Base-by-base conservation (phyloP, 1,140 invertebrate species). In the Hydropsyche tenuis region DNA sequence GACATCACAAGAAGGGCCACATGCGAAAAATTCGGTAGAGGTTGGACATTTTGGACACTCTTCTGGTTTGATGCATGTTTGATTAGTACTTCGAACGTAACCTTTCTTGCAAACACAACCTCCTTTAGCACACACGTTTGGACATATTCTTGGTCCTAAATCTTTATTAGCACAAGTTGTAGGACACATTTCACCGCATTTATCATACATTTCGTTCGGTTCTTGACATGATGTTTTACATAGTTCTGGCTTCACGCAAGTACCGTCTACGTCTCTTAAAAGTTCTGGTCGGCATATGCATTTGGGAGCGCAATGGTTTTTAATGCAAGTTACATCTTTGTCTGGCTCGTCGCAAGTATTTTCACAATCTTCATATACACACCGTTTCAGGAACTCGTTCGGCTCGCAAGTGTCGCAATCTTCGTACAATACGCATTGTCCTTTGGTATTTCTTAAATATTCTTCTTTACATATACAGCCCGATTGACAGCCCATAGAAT, bases 1-100 rank as follows among this genome's bases (percentile, higher is more conserved):
- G 14, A 70, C 73, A 27, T 76, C 75, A 43, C 75, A 76, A 16
- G 71, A 42, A 11, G 75, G 73, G 25, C 75, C 72, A 20, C 75
- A 76, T 6, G n/a, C 43, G 43, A 23, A 68, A 27, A 68, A 48
- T 46, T 68, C 65, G 16, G 48, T 48, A 12, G n/a, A 12, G 1
- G 43, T 42, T 0, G 14, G 1, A 16, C 65, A 68, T 11, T 46
- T 68, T 0, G 43, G 43, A 51, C 65, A 68, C 11, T 68, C 12
- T 23, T 46, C 43, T 14, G 65, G 43, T 25, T 48, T 14, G 12
- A 68, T 43, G 46, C 65, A 68, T 14, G n/a, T 68, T 5, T 23
- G 12, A 14, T 68, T 48, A 4, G 2, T 48, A n/a, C 11, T 14
- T n/a, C 23, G 9, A 11, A 51, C 43, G 14, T 25, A 68, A 1